phyloP scores from a whole-genome alignment of 2,113 vertebrate genomes.

The Pseudopipra pipra region DNA sequence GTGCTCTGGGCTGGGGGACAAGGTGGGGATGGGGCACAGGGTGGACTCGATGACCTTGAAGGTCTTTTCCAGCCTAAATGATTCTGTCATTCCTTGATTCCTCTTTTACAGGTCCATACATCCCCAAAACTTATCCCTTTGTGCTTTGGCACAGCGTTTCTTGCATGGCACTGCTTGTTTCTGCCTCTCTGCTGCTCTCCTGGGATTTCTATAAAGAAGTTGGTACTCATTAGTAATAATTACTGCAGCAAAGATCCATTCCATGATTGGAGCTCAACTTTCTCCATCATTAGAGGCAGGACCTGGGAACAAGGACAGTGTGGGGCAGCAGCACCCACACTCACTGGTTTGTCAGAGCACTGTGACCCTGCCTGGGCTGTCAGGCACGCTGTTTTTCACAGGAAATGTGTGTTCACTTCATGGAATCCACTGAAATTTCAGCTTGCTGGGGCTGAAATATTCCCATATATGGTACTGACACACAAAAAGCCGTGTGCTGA shows the following conservation, averaged over 20 bases:
- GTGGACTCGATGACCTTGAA: neutral
- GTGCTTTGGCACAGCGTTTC: accelerated
- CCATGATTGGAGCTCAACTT: neutral
- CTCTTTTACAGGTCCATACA: accelerated
- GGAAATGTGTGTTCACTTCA: accelerated
- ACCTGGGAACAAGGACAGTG: neutral
- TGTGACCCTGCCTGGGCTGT: neutral
- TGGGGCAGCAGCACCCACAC: neutral
- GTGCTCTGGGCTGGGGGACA: neutral
- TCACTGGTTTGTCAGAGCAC: neutral
- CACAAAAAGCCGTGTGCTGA: neutral
- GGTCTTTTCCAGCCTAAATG: neutral
- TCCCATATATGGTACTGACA: accelerated
- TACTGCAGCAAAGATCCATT: neutral
- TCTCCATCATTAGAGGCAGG: neutral
- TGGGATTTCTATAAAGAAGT: neutral
- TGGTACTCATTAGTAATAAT: neutral
- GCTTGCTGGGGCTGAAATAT: neutral
- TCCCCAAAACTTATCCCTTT: accelerated
- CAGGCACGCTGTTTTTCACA: neutral
- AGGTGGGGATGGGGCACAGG: neutral
- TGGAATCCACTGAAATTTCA: neutral
- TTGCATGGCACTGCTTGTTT: neutral
- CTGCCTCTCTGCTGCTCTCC: neutral
- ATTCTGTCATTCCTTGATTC: neutral